These are phyloP conservation scores for Bufo bufo DNA, from an alignment of 2,113 vertebrate genomes.

Conservation along the genomic window DNA sequence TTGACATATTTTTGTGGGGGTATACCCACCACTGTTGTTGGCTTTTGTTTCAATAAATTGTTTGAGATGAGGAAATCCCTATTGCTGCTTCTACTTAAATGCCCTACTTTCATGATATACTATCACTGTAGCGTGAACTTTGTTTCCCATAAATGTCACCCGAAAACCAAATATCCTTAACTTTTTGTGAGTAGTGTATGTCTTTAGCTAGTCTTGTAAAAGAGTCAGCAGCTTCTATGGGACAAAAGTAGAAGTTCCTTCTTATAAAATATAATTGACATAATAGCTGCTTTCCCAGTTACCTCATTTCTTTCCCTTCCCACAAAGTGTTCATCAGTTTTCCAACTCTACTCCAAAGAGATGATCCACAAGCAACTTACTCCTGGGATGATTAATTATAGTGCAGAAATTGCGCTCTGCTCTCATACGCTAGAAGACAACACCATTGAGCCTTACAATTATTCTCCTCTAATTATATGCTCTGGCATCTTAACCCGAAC, in stretches of 20 bases:
- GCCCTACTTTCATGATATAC: too few relatives aligned
- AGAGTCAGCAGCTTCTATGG: background rate
- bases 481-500: conserved; percentile 15
- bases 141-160: too few relatives aligned
- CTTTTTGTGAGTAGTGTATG: background rate
- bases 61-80: too few relatives aligned
- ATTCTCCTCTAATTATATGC: conserved; percentile 52
- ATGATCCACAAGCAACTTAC: conserved; percentile 42
- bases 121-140: too few relatives aligned
- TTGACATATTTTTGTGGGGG: too few relatives aligned
- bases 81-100: too few relatives aligned
- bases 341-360: conserved; percentile 37
- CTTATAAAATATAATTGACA: conserved; percentile 32
- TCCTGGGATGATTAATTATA: conserved; percentile 52
- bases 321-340: conserved; percentile 41
- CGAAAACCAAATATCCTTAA: too few relatives aligned
- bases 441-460: conserved; percentile 32
- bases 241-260: conserved; percentile 21
- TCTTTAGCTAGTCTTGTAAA: background rate
- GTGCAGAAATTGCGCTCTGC: conserved; percentile 37
- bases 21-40: too few relatives aligned
- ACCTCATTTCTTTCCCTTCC: conserved; percentile 46
- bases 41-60: too few relatives aligned
- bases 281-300: conserved; percentile 43
- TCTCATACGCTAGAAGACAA: conserved; percentile 37